Base-by-base conservation (phyloP, 1,140 invertebrate genomes). In the Drosophila azteca region DNA sequence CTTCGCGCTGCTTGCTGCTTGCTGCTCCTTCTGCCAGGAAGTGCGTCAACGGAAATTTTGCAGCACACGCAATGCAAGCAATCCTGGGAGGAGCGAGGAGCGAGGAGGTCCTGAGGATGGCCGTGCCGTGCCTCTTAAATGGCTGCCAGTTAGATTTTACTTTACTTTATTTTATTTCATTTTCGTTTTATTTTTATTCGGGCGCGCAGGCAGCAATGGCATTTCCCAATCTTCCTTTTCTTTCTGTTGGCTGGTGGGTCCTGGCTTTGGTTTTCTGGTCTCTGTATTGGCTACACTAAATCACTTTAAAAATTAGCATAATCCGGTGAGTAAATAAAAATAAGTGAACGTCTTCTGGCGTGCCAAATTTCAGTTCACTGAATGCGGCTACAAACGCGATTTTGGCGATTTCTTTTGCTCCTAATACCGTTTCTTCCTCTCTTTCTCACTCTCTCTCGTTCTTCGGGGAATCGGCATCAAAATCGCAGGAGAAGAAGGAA, bases 271-370 rank as follows among this genome's bases (percentile, higher is more conserved):
- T 52, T 67, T 68, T 49, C 35, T 57, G 66, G 57, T 17, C 52
- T 54, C 77, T 53, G 78, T 67, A 83, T 83, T 82, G 84, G 79
- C 83, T 79, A 73, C 72, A 79, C 72, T 88, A 88, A 88, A 88
- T 88, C 84, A 88, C 83, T 88, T 88, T 89, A 88, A 74, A 88
- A 88, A 88, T 88, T 88, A 88, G 84, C 83, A 88, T 88, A 88
- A 88, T 89, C 83, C 83, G 79, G 84, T 79, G 79, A 83, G 83
- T 88, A 89, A 88, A 88, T 83, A 88, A 88, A 88, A 88, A 88
- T 83, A 88, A 88, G 83, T 83, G 75, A 88, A 72, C 71, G 76
- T 88, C 70, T 62, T 68, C 17, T 69, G 60, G 63, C 60, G 62
- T 82, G 62, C 68, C 65, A 53, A 77, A 76, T 64, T 60, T 66